Evolutionary conservation across 2,888 invertebrate genomes (phyloP).

Genomic region (Micropterix aruncella): DNA sequence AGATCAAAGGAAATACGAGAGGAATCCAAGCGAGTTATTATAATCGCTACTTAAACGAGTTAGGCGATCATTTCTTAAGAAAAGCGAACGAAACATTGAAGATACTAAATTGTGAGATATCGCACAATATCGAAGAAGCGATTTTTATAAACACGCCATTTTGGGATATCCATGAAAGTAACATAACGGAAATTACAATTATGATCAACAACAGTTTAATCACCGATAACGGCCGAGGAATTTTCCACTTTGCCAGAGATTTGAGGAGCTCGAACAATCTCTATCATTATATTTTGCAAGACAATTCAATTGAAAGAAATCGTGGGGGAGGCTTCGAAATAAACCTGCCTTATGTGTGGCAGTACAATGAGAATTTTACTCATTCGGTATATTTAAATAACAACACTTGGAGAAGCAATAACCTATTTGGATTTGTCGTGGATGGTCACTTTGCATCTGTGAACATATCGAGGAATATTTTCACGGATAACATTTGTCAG

Average conservation of each 20-base stretch:
- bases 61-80: slow-evolving; percentile 72
- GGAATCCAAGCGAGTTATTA: slow-evolving; percentile 78
- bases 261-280: slow-evolving; percentile 92
- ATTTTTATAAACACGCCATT: slow-evolving; percentile 70
- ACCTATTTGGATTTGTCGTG: slow-evolving; percentile 70
- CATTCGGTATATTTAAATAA: slow-evolving; percentile 81
- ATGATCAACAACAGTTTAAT: slow-evolving; percentile 78
- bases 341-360: slow-evolving; percentile 87
- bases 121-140: slow-evolving; percentile 68
- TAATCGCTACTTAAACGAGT: slow-evolving; percentile 73
- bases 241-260: slow-evolving; percentile 83
- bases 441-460: slow-evolving; percentile 88
- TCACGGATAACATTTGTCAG: slow-evolving; percentile 74
- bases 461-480: slow-evolving; percentile 74
- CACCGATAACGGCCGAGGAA: slow-evolving; percentile 75
- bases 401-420: slow-evolving; percentile 77
- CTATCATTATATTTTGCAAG: slow-evolving; percentile 86
- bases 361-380: slow-evolving; percentile 87
- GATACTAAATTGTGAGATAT: slow-evolving; percentile 66
- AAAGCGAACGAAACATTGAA: slow-evolving; percentile 81
- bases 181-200: slow-evolving; percentile 81
- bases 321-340: slow-evolving; percentile 77
- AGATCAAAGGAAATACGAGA: slow-evolving; percentile 66
- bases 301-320: slow-evolving; percentile 77
- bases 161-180: slow-evolving; percentile 74